Base-by-base conservation (phyloP, 2,797 vertebrate genomes). In the Todus mexicanus region DNA sequence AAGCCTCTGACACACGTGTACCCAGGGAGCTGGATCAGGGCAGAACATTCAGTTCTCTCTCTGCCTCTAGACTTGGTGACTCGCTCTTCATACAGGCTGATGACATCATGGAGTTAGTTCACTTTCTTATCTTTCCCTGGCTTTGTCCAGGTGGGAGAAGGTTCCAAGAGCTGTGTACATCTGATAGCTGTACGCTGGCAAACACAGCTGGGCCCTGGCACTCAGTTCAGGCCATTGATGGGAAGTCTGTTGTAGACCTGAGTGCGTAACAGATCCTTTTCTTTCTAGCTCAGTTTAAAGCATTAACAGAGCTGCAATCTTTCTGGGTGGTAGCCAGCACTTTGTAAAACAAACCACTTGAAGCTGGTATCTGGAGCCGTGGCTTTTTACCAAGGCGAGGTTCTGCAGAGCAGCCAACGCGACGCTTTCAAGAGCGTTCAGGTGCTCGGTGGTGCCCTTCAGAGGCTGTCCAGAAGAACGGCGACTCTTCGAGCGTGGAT, bases 371-470 rank as follows among this genome's bases (percentile, higher is more conserved):
- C n/a, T 70, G 22, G 25, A 57, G 82, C 61, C 15, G 1, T 0
- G 3, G 48, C 43, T 74, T 75, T 56, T 45, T n/a, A 12, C 22
- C 53, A 38, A 43, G 53, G 61, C 16, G 26, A 25, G 25, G 17
- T 61, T 59, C 50, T 61, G 31, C 35, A 21, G 51, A 5, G 38
- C 22, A 17, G 13, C 29, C 38, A 45, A 6, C 0, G 2, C 15
- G n/a, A n/a, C 0, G 0, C 19, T 65, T 43, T 54, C 8, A 2
- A 1, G 51, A 25, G 26, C 5, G 0, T 25, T 45, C 18, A 4
- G 37, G 2, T 45, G 48, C 27, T 27, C 57, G 26, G 45, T 2
- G 8, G 5, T 47, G 77, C 63, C 4, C 0, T 9, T 56, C 48
- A 54, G 76, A 45, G 35, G 6, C 22, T 80, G 42, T 12, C 43